Conservation (phyloP, 64 coral and sea anemone species). For the Pachyseris speciosa region DNA sequence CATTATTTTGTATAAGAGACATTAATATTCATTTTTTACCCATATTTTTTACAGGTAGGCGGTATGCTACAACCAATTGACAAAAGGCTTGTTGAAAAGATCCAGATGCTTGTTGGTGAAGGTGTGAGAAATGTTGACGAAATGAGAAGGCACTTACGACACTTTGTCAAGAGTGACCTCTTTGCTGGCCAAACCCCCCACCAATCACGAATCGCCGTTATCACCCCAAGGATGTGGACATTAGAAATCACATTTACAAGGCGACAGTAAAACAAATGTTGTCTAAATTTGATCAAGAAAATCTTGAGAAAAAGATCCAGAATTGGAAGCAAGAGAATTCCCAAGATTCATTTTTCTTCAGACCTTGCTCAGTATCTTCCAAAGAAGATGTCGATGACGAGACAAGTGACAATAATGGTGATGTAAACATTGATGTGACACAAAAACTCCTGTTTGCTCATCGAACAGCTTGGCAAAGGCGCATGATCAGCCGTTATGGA, state of each 20-base stretch:
- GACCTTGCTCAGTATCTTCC: neutral
- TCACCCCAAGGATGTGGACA: neutral
- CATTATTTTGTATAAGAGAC: too few relatives aligned
- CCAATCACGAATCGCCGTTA: neutral
- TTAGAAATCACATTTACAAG: conserved; percentile 31
- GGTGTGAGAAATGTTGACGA: conserved; percentile 9
- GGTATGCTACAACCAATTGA: conserved; percentile 26
- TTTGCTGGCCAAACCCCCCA: neutral
- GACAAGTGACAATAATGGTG: neutral
- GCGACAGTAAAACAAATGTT: conserved; percentile 34
- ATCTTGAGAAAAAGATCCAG: conserved; percentile 35
- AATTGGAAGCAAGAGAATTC: conserved; percentile 21
- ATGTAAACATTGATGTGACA: conserved; percentile 2
- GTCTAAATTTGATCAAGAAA: conserved; percentile 52
- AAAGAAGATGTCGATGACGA: neutral
- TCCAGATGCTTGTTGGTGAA: neutral
- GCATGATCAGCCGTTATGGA: neutral
- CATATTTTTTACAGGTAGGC: neutral
- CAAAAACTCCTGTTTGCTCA: conserved; percentile 20
- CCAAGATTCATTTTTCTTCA: conserved; percentile 46
- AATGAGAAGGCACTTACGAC: neutral
- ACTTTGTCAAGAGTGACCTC: neutral
- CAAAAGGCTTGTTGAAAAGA: neutral
- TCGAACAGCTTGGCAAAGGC: conserved; percentile 25
- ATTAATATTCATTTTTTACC: too few relatives aligned